Percentiles rank a stretch among this genome's conserved stretches.
These are phyloP conservation scores for Hippocampus zosterae DNA, from an alignment of 2,113 vertebrate genomes.

Conservation along the genomic window DNA sequence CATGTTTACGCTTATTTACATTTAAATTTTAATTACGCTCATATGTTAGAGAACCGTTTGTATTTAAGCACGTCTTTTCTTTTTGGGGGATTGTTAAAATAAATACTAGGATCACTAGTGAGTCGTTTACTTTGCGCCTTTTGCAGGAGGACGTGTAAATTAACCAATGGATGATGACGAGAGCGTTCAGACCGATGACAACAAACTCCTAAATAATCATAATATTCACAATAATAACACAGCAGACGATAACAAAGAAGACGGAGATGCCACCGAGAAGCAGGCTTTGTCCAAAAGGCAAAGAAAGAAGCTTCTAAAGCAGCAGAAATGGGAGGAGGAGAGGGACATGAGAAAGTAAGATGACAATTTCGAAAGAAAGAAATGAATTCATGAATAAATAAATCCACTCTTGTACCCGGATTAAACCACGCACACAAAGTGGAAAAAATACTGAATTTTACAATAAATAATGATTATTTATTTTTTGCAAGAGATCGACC, in stretches of 20 bases:
- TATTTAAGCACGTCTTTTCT: background rate
- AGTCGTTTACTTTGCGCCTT: background rate
- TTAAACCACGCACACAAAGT: background rate
- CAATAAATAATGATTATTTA: too few relatives aligned
- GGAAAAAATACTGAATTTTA: background rate
- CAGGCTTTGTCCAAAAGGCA: constrained; percentile 83
- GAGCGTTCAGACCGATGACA: background rate
- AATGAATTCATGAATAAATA: too few relatives aligned
- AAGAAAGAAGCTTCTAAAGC: constrained; percentile 84
- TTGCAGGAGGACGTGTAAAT: background rate
- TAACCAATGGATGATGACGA: constrained; percentile 20
- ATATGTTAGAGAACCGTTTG: too few relatives aligned
- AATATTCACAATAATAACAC: background rate
- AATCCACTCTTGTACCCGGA: background rate
- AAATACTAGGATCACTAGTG: background rate
- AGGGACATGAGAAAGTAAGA: constrained; percentile 85
- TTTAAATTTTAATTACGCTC: background rate
- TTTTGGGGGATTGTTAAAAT: too few relatives aligned
- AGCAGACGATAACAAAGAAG: background rate
- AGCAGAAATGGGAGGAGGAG: constrained; percentile 94
- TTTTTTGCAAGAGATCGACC: background rate
- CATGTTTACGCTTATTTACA: background rate
- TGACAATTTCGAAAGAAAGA: too few relatives aligned
- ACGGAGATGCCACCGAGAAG: background rate
- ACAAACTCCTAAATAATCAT: background rate